Conservation (phyloP, 2,113 vertebrate genomes). For the Oxyura jamaicensis region DNA sequence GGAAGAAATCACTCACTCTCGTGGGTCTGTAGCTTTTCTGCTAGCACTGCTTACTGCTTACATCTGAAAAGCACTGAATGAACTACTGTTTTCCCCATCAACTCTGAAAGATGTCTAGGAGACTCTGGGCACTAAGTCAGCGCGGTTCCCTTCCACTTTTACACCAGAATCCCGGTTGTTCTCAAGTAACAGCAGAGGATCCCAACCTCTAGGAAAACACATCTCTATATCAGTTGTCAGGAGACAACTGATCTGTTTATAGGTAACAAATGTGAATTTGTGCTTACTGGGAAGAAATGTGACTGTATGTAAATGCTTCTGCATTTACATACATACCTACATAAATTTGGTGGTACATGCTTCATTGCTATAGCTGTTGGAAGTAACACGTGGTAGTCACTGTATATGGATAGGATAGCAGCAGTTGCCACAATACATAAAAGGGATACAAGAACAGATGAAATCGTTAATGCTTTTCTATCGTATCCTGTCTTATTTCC, state of each 20-base stretch:
- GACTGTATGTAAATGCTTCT: not conserved
- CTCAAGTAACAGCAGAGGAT: not conserved
- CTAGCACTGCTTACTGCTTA: not conserved
- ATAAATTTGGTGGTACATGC: not conserved
- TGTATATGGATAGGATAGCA: not conserved
- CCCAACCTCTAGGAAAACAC: not conserved
- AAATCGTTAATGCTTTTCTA: slow-evolving; percentile 14
- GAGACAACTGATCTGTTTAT: not conserved
- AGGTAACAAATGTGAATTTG: not conserved
- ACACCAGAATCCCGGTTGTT: not conserved
- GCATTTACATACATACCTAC: not conserved
- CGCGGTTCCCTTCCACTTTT: not conserved
- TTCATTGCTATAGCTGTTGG: not conserved
- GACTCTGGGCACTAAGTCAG: not conserved
- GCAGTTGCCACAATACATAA: not conserved
- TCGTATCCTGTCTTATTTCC: not conserved
- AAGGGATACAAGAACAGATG: not conserved
- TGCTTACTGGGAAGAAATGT: not conserved
- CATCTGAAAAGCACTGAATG: not conserved
- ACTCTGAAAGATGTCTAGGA: not conserved
- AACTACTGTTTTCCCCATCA: not conserved
- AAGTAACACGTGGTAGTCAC: not conserved
- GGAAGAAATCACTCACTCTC: not conserved
- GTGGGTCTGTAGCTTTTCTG: not conserved
- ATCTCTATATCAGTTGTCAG: not conserved